Conservation (phyloP, 2,113 vertebrate species). For the Phodopus roborovskii region DNA sequence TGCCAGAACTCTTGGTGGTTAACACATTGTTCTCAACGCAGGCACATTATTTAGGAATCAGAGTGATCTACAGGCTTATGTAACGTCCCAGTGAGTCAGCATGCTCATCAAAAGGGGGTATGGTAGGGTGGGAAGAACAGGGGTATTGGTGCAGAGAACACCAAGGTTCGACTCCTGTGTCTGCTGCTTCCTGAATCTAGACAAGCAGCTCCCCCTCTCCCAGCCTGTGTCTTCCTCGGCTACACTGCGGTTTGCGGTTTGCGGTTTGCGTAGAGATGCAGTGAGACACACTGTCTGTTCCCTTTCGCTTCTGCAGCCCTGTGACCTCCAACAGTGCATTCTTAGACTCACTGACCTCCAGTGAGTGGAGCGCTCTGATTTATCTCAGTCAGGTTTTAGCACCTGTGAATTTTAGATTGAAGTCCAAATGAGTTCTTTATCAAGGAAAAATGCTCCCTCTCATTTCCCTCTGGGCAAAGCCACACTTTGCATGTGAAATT, state of each 20-base stretch:
- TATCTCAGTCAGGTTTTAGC: constrained; percentile 53
- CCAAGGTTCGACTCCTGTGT: constrained; percentile 43
- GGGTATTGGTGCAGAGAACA: constrained; percentile 35
- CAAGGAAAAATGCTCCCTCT: background rate
- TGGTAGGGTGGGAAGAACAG: constrained; percentile 13
- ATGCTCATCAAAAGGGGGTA: constrained; percentile 29
- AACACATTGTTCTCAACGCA: constrained; percentile 25
- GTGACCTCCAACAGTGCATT: background rate
- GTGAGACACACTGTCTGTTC: background rate
- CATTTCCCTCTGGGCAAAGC: constrained; percentile 19
- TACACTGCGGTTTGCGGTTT: background rate
- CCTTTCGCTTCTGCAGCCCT: background rate
- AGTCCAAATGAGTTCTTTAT: constrained; percentile 56
- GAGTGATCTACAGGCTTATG: constrained; percentile 69
- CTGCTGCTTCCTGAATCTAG: constrained; percentile 58
- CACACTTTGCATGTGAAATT: background rate
- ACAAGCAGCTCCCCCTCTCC: constrained; percentile 1
- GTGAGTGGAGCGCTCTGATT: constrained; percentile 13
- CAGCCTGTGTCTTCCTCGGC: background rate
- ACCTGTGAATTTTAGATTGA: constrained; percentile 38
- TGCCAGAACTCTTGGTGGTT: background rate
- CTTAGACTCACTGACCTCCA: background rate
- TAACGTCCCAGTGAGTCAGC: constrained; percentile 76
- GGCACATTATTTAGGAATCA: constrained; percentile 56
- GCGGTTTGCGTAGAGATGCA: background rate